Evolutionary conservation across 1,140 invertebrate species (phyloP).

Genomic region (Drosophila nigrodunni): DNA sequence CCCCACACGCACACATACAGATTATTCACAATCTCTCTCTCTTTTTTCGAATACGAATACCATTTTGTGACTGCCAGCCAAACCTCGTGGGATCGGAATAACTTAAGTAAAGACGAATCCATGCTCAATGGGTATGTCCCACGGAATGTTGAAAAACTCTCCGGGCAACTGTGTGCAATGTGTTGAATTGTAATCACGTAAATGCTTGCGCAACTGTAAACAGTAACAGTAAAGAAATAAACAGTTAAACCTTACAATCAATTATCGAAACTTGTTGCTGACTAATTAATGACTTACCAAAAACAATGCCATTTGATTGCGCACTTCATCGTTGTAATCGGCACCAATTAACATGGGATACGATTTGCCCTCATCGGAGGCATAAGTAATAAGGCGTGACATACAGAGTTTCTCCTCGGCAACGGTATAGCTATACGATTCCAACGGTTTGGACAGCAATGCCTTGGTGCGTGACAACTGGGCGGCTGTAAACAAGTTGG

Average conservation of each 20-base stretch:
- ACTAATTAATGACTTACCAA: conserved; percentile 85
- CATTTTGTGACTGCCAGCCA: conserved; percentile 17
- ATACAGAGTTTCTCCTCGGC: conserved; percentile 85
- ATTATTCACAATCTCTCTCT: too few relatives aligned
- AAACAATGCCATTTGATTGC: conserved; percentile 87
- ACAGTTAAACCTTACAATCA: conserved; percentile 27
- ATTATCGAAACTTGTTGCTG: neutral
- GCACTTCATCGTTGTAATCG: conserved; percentile 85
- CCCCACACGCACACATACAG: conserved; percentile 17
- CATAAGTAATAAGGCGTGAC: conserved; percentile 86
- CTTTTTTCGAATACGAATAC: conserved; percentile 21
- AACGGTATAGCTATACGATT: conserved; percentile 53
- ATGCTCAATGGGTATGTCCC: conserved; percentile 82
- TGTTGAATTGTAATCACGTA: conserved; percentile 93
- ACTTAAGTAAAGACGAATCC: conserved; percentile 83
- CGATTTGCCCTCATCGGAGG: conserved; percentile 86
- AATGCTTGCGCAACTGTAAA: conserved; percentile 90
- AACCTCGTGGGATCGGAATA: neutral
- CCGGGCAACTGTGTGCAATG: conserved; percentile 93
- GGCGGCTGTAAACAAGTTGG: conserved; percentile 87
- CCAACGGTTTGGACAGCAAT: conserved; percentile 70
- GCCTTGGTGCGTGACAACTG: conserved; percentile 81
- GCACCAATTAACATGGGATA: conserved; percentile 89
- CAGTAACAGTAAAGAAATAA: conserved; percentile 39
- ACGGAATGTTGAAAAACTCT: conserved; percentile 89